phyloP scores from a whole-genome alignment of 2,888 invertebrate genomes.

The Alitta virens region DNA sequence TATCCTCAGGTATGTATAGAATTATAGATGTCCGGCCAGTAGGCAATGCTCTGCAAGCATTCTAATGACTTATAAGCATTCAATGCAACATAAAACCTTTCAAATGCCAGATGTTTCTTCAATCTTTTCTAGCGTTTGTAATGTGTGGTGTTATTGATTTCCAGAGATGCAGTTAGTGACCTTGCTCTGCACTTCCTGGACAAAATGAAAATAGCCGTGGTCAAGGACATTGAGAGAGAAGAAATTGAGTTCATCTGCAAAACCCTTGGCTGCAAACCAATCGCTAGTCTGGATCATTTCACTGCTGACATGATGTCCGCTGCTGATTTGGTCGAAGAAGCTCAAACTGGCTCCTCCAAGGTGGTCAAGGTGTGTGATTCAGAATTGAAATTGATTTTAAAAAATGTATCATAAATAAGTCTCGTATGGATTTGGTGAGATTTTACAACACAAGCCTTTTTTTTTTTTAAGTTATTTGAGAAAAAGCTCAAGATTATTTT shows the following conservation, averaged over 20 bases:
- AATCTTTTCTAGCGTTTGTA: no score
- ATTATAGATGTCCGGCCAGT: no score
- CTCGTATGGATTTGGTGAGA: no score
- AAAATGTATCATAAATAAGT: no score
- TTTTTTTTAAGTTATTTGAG: no score
- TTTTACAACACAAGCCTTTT: no score
- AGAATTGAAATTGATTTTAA: no score
- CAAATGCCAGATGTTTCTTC: no score
- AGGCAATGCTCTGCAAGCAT: no score
- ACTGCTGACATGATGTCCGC: constrained; percentile 83
- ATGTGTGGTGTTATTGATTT: constrained; percentile 30
- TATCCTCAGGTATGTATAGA: constrained; percentile 67
- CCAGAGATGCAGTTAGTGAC: constrained; percentile 95
- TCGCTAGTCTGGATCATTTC: constrained; percentile 98
- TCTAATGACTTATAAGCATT: no score
- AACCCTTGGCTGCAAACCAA: constrained; percentile 88
- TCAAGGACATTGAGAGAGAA: constrained; percentile 96
- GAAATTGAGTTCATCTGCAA: constrained; percentile 98
- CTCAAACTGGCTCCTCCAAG: constrained; percentile 77
- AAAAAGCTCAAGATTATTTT: no score
- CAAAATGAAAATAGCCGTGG: constrained; percentile 97
- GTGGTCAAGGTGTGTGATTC: constrained; percentile 80
- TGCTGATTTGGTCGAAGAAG: constrained; percentile 93
- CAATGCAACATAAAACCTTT: no score
- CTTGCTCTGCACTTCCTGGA: constrained; percentile 96